phyloP scores from a whole-genome alignment of 1,140 invertebrate species.

The Drosophila melanica region DNA sequence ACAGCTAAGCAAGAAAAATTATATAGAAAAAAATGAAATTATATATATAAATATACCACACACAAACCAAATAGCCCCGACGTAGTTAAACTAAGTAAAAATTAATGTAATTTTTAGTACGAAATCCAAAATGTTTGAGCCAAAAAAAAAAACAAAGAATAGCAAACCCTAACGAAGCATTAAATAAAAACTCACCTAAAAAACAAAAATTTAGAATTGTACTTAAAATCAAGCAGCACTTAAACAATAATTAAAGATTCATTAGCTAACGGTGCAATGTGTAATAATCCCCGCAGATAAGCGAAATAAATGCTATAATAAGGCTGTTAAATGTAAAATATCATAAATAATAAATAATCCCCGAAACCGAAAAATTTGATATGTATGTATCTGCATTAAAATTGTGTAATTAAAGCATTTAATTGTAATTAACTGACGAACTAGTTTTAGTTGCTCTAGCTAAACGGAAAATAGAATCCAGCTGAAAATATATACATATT shows the following conservation, averaged over 20 bases:
- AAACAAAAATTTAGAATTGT: constrained; percentile 41
- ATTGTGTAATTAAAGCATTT: constrained; percentile 76
- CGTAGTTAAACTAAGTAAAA: constrained; percentile 37
- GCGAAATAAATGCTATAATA: constrained; percentile 80
- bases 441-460: constrained; percentile 75
- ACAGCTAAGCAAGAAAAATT: constrained; percentile 38
- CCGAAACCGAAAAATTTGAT: constrained; percentile 8
- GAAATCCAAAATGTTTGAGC: constrained; percentile 44
- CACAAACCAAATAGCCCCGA: constrained; percentile 28
- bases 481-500: constrained; percentile 23
- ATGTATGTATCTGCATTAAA: constrained; percentile 51
- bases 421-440: constrained; percentile 72
- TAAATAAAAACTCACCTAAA: constrained; percentile 35
- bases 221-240: constrained; percentile 46
- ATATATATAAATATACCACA: constrained; percentile 15
- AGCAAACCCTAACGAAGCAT: constrained; percentile 65
- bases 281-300: constrained; percentile 63
- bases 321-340: constrained; percentile 84
- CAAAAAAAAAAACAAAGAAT: constrained; percentile 40
- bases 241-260: constrained; percentile 49
- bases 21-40: constrained; percentile 6
- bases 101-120: constrained; percentile 51
- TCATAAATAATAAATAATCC: constrained; percentile 72
- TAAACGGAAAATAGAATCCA: constrained; percentile 63
- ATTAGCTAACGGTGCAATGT: constrained; percentile 49